A percentile compares a stretch with the other conserved stretches of the same genome.
Conservation (phyloP, 2,797 vertebrate genomes). For the Acanthopagrus latus region DNA sequence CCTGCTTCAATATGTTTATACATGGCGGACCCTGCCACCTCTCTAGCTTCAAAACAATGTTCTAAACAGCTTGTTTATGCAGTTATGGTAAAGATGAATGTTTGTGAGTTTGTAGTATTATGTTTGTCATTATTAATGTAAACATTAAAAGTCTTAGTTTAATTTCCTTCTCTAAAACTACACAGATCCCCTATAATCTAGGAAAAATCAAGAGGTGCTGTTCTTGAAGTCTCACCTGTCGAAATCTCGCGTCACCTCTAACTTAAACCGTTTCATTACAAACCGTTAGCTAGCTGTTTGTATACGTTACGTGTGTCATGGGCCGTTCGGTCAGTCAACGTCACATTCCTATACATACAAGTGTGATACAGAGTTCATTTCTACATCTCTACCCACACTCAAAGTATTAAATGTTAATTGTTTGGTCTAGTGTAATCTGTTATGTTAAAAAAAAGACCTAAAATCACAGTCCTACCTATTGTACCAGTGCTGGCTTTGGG, state of each 20-base stretch:
- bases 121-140: too few relatives aligned
- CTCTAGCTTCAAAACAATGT: too few relatives aligned
- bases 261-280: not conserved
- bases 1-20: too few relatives aligned
- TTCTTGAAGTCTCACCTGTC: not conserved
- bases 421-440: accelerated
- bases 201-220: not conserved
- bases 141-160: too few relatives aligned
- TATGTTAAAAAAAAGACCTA: not conserved
- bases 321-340: not conserved
- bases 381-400: accelerated
- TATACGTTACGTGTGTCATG: too few relatives aligned
- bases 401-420: accelerated
- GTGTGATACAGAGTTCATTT: accelerated
- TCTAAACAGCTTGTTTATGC: too few relatives aligned
- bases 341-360: constrained; percentile 55
- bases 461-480: constrained; percentile 65
- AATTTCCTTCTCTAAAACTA: too few relatives aligned
- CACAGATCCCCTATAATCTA: too few relatives aligned
- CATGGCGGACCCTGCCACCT: too few relatives aligned
- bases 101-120: too few relatives aligned
- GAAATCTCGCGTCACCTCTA: constrained; percentile 1
- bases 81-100: too few relatives aligned
- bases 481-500: constrained; percentile 57
- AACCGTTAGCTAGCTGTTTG: not conserved